Conservation (phyloP, 1,140 invertebrate genomes). For the Ephestia elutella region DNA sequence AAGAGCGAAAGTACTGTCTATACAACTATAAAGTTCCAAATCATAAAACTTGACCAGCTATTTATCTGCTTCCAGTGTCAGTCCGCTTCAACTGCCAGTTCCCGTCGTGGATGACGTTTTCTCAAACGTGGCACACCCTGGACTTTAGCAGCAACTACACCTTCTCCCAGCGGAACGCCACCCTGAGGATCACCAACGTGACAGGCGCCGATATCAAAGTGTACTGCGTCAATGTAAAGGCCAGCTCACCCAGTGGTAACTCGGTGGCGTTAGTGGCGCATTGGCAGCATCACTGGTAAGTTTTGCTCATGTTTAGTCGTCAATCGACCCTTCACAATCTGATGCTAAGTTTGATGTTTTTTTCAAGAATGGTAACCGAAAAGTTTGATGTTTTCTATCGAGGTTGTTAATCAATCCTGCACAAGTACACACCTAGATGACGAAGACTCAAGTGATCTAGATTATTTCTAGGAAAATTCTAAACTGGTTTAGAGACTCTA, state of each 20-base stretch:
- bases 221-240: slow-evolving; percentile 77
- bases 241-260: slow-evolving; percentile 73
- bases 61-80: slow-evolving; percentile 72
- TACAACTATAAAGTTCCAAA: too few species aligned
- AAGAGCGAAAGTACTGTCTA: too few species aligned
- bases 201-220: slow-evolving; percentile 77
- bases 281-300: slow-evolving; percentile 72
- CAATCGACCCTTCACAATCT: too few species aligned
- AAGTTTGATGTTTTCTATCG: too few species aligned
- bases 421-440: too few species aligned
- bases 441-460: too few species aligned
- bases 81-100: slow-evolving; percentile 79
- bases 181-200: slow-evolving; percentile 76
- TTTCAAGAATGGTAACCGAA: too few species aligned
- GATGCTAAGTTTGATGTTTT: too few species aligned
- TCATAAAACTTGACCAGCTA: too few species aligned
- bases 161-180: slow-evolving; percentile 80
- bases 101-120: slow-evolving; percentile 79
- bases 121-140: slow-evolving; percentile 81
- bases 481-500: too few species aligned
- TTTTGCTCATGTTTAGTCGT: not conserved
- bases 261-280: slow-evolving; percentile 76
- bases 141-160: slow-evolving; percentile 80
- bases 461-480: too few species aligned
- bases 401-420: too few species aligned